Conservation (phyloP, 2,888 invertebrate genomes). For the Platerodrilus igneus region DNA sequence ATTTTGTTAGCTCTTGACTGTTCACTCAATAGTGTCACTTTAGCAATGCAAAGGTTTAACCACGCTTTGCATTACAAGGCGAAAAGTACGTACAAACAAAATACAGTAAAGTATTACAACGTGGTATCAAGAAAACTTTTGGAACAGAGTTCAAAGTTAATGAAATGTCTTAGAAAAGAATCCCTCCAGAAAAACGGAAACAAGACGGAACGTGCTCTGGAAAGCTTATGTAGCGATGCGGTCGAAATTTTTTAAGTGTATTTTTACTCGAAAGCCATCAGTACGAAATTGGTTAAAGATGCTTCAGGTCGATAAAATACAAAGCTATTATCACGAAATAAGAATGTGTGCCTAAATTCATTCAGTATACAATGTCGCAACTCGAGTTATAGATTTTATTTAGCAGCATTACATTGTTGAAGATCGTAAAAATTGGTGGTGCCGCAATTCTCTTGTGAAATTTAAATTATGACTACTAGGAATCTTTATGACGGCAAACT, state of each 20-base stretch:
- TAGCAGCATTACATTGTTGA: too few relatives aligned
- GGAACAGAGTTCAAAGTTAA: constrained; percentile 11
- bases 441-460: too few relatives aligned
- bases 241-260: constrained; percentile 13
- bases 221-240: constrained; percentile 9
- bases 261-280: constrained; percentile 15
- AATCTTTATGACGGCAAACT: too few relatives aligned
- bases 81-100: not conserved
- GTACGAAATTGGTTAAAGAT: constrained; percentile 22
- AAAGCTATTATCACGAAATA: constrained; percentile 33
- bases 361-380: too few relatives aligned
- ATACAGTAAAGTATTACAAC: not conserved
- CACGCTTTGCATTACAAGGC: too few relatives aligned
- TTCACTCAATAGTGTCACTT: not conserved
- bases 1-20: constrained; percentile 4
- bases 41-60: not conserved
- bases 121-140: constrained; percentile 3
- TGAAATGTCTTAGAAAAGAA: constrained; percentile 10
- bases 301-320: constrained; percentile 33
- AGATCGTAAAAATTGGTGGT: too few relatives aligned
- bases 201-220: constrained; percentile 10
- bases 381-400: too few relatives aligned
- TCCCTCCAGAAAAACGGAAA: constrained; percentile 10
- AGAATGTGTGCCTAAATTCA: constrained; percentile 32
- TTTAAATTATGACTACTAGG: too few relatives aligned